Evolutionary conservation across 2,888 invertebrate species (phyloP).

Genomic region (Arge pagana): DNA sequence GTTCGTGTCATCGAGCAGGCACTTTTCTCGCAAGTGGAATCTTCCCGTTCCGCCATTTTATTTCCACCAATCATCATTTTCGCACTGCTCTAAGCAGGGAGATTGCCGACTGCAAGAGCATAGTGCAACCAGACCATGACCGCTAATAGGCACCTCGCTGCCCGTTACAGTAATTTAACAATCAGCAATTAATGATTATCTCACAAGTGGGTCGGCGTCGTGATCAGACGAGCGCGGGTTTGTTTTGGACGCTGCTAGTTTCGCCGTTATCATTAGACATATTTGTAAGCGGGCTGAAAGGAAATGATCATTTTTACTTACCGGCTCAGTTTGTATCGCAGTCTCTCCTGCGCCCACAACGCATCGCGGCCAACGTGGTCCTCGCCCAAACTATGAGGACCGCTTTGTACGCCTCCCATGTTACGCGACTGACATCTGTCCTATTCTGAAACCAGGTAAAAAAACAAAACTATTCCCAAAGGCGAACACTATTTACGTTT

Average conservation of each 20-base stretch:
- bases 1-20: too few species aligned
- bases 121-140: constrained; percentile 55
- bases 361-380: constrained; percentile 37
- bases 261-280: neutral
- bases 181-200: constrained; percentile 45
- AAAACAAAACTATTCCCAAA: neutral
- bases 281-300: neutral
- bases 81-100: too few species aligned
- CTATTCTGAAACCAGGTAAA: constrained; percentile 1
- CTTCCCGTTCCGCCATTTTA: too few species aligned
- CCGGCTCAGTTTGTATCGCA: constrained; percentile 50
- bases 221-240: neutral
- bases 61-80: too few species aligned
- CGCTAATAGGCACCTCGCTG: constrained; percentile 49
- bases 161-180: constrained; percentile 47
- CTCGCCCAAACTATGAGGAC: constrained; percentile 49
- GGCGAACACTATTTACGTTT: too few species aligned
- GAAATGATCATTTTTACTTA: constrained; percentile 36
- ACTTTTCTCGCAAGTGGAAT: too few species aligned
- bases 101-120: too few species aligned
- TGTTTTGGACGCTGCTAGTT: neutral
- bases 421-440: constrained; percentile 9
- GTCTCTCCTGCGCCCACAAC: constrained; percentile 54
- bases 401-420: constrained; percentile 56
- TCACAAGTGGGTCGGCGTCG: constrained; percentile 9